These are phyloP conservation scores for Brachypterus glaber DNA, from an alignment of 2,888 invertebrate genomes.

Conservation along the genomic window DNA sequence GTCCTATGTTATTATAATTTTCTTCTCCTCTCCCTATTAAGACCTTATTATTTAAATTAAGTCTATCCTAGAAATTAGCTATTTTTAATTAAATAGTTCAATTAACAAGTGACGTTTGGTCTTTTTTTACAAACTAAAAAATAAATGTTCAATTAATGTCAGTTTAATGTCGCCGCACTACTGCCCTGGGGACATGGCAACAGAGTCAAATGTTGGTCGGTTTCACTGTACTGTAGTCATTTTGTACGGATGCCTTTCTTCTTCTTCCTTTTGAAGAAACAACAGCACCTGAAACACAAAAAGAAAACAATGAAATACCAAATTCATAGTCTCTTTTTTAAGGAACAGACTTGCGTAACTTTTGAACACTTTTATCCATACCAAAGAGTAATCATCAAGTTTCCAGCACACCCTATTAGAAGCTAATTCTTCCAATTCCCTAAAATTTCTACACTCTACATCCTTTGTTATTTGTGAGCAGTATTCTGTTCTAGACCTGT, in stretches of 20 bases:
- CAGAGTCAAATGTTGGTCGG: slow-evolving; percentile 41
- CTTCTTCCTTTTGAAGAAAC: slow-evolving; percentile 98
- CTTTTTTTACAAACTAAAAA: slow-evolving; percentile 24
- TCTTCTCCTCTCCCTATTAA: too few relatives aligned
- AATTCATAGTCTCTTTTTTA: too few relatives aligned
- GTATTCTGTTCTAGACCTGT: too few relatives aligned
- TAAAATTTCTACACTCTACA: too few relatives aligned
- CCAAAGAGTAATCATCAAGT: too few relatives aligned
- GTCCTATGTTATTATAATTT: too few relatives aligned
- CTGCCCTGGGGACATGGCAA: slow-evolving; percentile 41
- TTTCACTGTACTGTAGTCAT: slow-evolving; percentile 43
- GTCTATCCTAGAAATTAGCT: slow-evolving; percentile 39
- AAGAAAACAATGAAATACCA: slow-evolving; percentile 12
- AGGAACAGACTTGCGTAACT: too few relatives aligned
- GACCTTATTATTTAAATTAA: slow-evolving; percentile 29
- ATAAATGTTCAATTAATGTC: slow-evolving; percentile 19
- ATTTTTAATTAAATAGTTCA: slow-evolving; percentile 32
- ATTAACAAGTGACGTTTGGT: slow-evolving; percentile 37
- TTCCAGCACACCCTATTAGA: too few relatives aligned
- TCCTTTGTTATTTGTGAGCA: too few relatives aligned
- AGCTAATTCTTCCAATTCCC: too few relatives aligned
- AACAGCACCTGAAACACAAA: slow-evolving; percentile 79
- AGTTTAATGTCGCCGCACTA: slow-evolving; percentile 37
- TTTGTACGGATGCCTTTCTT: slow-evolving; percentile 61
- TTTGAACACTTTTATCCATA: too few relatives aligned